Conservation (phyloP, 2,113 vertebrate genomes). For the Cochlearius cochlearius region DNA sequence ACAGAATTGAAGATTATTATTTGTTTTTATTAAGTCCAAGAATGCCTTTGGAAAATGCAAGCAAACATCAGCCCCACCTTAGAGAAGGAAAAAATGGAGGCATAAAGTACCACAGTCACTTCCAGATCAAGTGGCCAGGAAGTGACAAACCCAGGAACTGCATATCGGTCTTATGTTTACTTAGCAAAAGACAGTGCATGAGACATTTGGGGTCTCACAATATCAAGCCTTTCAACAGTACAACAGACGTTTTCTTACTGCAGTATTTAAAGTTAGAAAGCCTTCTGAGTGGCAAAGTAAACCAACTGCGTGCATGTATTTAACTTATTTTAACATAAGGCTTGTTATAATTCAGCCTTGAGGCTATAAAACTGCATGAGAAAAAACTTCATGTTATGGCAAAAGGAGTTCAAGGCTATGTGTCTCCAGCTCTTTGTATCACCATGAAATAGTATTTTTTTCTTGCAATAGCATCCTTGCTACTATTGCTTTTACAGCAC, state of each 20-base stretch:
- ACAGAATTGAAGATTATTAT: background rate
- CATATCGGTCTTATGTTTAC: background rate
- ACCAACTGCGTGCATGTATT: background rate
- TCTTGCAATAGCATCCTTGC: background rate
- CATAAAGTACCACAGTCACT: background rate
- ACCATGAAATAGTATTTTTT: background rate
- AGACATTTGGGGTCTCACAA: background rate
- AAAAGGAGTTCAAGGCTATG: background rate
- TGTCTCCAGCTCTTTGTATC: background rate
- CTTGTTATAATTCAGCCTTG: background rate
- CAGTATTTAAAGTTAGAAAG: background rate
- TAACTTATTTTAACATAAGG: background rate
- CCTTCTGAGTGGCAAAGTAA: background rate
- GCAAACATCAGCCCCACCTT: background rate
- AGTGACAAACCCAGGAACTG: background rate
- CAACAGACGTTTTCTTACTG: background rate
- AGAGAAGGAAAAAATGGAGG: background rate
- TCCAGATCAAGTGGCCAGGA: background rate
- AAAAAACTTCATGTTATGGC: background rate
- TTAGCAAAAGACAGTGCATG: background rate
- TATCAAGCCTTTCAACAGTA: background rate
- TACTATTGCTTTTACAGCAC: background rate
- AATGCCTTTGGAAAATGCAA: background rate
- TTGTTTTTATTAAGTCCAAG: background rate
- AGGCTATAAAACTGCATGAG: background rate